Base-by-base conservation (phyloP, 2,888 invertebrate species). In the Cosmia trapezina region DNA sequence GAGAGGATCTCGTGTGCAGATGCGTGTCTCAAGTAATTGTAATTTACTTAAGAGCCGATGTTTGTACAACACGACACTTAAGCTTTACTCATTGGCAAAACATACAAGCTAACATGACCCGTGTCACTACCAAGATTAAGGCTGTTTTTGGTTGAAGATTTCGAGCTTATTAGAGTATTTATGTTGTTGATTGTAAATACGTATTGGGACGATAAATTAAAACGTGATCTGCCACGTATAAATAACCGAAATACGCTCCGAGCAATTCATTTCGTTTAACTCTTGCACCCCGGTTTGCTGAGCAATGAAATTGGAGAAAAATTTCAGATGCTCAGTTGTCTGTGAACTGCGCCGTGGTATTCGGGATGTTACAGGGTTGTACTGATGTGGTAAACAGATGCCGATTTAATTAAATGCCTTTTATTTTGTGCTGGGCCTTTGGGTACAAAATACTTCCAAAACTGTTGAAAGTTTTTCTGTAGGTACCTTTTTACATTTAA, bases 191-290 rank as follows among this genome's bases (percentile, higher is more conserved):
- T 76, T 73, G 62, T 78, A 80, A 78, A 81, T 82, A 72, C 64
- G 73, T 78, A 77, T 78, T 71, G 60, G 70, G 78, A 83, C 80
- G 80, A 85, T 86, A 88, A 87, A 88, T 89, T 88, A 87, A 86
- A 87, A 83, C 70, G 78, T 67, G 72, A 83, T 83, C 81, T 83
- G 69, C 73, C 82, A 67, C 76, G 83, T 83, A 81, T 80, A 87
- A 83, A 82, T 84, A 86, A 76, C 57, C 33, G 68, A 67, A 81
- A 80, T 73, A 78, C 65, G 76, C 68, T 74, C 41, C 47, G 28
- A 76, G 81, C 79, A 81, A 87, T 87, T 88, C 83, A 81, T 84
- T 86, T 85, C 85, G 76, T 81, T 83, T 80, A 71, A 76, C 61
- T 76, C 43, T 64, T 65, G 49, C 75, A n/a, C 57, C 54, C 47